These are phyloP conservation scores for Nomada ferruginata DNA, from an alignment of 2,888 invertebrate species.

Conservation along the genomic window DNA sequence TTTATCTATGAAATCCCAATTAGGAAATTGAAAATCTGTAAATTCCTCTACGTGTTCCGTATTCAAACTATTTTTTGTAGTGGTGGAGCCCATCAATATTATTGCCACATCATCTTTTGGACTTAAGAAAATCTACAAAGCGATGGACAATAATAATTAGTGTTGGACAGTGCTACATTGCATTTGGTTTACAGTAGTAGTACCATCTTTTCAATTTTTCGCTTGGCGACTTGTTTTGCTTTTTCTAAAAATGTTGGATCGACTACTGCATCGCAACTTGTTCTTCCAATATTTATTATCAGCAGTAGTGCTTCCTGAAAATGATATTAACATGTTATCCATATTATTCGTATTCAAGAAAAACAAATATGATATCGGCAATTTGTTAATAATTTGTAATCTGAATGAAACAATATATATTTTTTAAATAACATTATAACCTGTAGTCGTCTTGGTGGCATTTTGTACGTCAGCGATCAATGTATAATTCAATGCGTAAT, in stretches of 20 bases:
- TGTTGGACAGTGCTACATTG: not conserved
- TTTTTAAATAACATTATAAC: slow-evolving; percentile 29
- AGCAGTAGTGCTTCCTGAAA: slow-evolving; percentile 18
- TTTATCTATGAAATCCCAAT: slow-evolving; percentile 68
- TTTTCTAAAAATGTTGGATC: not conserved
- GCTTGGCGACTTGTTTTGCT: not conserved
- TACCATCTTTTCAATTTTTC: slow-evolving; percentile 32
- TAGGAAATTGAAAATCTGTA: slow-evolving; percentile 53
- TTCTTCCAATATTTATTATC: slow-evolving; percentile 23
- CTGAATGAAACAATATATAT: not conserved
- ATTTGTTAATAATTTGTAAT: not conserved
- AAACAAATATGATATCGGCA: not conserved
- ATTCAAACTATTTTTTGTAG: slow-evolving; percentile 59
- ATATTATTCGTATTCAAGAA: not conserved
- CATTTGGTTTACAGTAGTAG: not conserved
- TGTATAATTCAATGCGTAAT: not conserved
- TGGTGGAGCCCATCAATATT: slow-evolving; percentile 65
- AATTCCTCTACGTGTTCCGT: slow-evolving; percentile 64
- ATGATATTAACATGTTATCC: slow-evolving; percentile 3
- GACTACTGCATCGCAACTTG: not conserved
- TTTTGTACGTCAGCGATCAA: slow-evolving; percentile 6
- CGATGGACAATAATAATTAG: not conserved
- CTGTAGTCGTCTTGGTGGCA: slow-evolving; percentile 9
- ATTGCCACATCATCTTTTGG: slow-evolving; percentile 73
- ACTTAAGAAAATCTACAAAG: slow-evolving; percentile 71